Evolutionary conservation across 92 coral and sea anemone species (phyloP).

Genomic region (Virgularia gustaviana): DNA sequence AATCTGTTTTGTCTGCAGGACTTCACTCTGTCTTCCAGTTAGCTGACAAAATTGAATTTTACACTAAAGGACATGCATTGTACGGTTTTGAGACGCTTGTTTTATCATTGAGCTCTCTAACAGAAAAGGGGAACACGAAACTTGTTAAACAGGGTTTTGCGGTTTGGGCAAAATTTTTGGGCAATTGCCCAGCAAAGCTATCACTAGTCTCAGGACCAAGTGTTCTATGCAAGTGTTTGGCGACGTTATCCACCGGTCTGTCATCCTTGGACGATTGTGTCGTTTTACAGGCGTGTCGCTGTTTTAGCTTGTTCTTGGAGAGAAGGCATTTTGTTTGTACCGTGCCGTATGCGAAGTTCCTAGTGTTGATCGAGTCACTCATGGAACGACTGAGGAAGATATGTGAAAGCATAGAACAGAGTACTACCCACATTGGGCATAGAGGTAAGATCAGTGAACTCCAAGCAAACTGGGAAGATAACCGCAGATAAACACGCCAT

Average conservation of each 20-base stretch:
- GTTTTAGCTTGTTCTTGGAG: conserved; percentile 57
- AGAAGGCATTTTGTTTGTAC: conserved; percentile 56
- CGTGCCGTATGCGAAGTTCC: conserved; percentile 44
- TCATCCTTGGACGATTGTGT: conserved; percentile 75
- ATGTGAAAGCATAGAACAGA: conserved; percentile 39
- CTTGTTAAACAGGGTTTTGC: conserved; percentile 66
- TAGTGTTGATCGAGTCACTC: conserved; percentile 50
- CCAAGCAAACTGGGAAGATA: no score
- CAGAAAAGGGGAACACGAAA: conserved; percentile 63
- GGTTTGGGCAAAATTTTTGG: conserved; percentile 61
- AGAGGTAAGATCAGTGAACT: conserved; percentile 24
- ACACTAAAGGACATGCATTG: conserved; percentile 66
- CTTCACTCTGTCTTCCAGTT: conserved; percentile 68
- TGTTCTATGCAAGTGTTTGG: conserved; percentile 54
- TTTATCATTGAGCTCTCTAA: conserved; percentile 55
- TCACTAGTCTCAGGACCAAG: conserved; percentile 62
- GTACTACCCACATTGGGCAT: neutral
- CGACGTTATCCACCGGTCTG: conserved; percentile 54
- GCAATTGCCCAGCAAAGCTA: conserved; percentile 54
- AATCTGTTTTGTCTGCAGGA: conserved; percentile 65
- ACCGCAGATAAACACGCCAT: no score
- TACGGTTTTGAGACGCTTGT: conserved; percentile 82
- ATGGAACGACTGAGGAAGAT: conserved; percentile 56
- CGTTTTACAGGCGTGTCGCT: conserved; percentile 55
- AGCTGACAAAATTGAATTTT: conserved; percentile 46